Evolutionary conservation across 1,140 invertebrate genomes (phyloP).

Genomic region (Linepithema humile): DNA sequence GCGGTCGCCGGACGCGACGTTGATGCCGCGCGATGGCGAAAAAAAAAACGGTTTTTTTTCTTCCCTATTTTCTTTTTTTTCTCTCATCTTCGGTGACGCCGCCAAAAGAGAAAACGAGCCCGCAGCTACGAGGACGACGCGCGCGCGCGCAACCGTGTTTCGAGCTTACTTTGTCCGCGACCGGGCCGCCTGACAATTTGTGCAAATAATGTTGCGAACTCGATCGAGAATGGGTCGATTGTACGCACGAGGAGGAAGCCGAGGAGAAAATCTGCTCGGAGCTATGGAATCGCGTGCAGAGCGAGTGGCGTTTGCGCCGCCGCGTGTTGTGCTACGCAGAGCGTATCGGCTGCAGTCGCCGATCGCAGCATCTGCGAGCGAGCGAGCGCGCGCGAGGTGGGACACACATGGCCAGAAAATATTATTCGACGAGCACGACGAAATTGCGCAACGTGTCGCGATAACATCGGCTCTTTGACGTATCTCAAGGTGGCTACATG

Average conservation of each 20-base stretch:
- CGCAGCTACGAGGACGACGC: constrained; percentile 14
- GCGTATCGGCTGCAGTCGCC: neutral
- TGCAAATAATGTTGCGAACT: constrained; percentile 46
- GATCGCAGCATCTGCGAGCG: constrained; percentile 39
- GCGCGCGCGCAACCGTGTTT: constrained; percentile 22
- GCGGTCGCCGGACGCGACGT: neutral
- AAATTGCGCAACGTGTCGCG: constrained; percentile 37
- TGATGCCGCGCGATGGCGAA: neutral
- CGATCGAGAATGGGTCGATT: neutral
- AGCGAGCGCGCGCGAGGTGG: constrained; percentile 13
- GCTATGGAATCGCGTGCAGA: constrained; percentile 54
- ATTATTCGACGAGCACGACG: neutral
- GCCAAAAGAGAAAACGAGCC: constrained; percentile 53
- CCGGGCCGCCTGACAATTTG: constrained; percentile 43
- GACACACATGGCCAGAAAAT: constrained; percentile 5
- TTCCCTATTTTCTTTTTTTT: neutral
- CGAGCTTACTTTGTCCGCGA: constrained; percentile 7
- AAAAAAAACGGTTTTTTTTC: neutral
- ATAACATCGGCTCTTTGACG: constrained; percentile 12
- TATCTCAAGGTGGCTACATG: neutral
- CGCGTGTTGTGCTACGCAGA: constrained; percentile 11
- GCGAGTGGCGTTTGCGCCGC: constrained; percentile 37
- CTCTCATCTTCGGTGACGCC: neutral
- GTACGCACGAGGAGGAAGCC: neutral
- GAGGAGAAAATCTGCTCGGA: constrained; percentile 60